phyloP scores from a whole-genome alignment of 2,888 invertebrate genomes.

The Netelia fuscicornis region DNA sequence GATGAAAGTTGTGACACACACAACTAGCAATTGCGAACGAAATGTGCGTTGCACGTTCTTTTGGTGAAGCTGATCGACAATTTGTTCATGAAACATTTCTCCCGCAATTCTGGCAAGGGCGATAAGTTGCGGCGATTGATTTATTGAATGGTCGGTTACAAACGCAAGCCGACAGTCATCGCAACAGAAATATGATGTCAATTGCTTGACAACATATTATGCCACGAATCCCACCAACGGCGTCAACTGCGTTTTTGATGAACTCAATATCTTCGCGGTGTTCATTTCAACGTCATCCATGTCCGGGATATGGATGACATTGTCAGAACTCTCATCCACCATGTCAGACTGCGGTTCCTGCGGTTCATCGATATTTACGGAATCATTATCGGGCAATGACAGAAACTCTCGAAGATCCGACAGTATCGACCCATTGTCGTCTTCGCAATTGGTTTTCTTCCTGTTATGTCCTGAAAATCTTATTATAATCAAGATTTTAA shows the following conservation, averaged over 20 bases:
- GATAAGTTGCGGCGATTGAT: neutral
- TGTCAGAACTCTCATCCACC: neutral
- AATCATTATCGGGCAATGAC: neutral
- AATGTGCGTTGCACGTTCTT: neutral
- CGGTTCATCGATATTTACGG: neutral
- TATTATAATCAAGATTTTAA: conserved; percentile 1
- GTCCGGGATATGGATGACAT: neutral
- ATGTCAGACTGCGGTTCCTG: neutral
- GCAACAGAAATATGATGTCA: neutral
- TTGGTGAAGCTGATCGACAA: neutral
- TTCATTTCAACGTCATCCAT: neutral
- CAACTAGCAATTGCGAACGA: neutral
- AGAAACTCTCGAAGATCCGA: neutral
- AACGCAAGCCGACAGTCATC: neutral
- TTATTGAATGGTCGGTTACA: neutral
- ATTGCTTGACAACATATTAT: neutral
- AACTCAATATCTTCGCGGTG: neutral
- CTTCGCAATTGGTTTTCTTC: neutral
- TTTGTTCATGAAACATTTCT: neutral
- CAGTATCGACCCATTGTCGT: neutral
- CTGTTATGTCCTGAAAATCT: neutral
- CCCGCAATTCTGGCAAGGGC: neutral
- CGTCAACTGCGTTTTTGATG: neutral
- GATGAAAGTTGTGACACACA: neutral
- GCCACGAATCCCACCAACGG: neutral